Evolutionary conservation across 2,888 invertebrate genomes (phyloP), one percentile per base, ranked within the genome.

Genomic region (Polylopha cassiicola): DNA sequence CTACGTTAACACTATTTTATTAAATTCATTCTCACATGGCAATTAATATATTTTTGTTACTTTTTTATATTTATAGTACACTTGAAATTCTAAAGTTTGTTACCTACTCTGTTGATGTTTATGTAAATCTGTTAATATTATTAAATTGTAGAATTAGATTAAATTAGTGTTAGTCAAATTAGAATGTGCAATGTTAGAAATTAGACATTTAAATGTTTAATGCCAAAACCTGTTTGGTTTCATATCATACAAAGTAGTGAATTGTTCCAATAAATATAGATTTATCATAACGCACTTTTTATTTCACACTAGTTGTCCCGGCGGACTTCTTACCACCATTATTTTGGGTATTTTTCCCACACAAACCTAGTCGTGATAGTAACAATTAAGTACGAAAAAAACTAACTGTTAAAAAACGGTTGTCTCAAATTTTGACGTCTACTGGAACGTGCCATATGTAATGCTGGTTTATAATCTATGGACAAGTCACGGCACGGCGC

Each of bases 181-280:
- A 73, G 73, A 72, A 68, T 67, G 84, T 84, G 84, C 84, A 84
- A 84, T 84, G 70, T 79, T 81, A 82, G 79, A 52, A 59, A 49
- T 51, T 81, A 77, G 68, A 65, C 49, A 59, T 59, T 63, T 67
- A 63, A 66, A 70, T 67, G 65, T 68, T 73, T 68, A 73, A 75
- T 68, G 74, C 82, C 80, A 81, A 77, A 76, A 73, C 54, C 45
- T 65, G 61, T 70, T 81, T 81, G 77, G 82, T 72, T 71, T 74
- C 61, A 68, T 74, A 68, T 73, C 61, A 75, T 76, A 76, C 77
- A 78, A 76, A 78, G 71, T 82, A 84, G 81, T 75, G 65, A 81
- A 81, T 76, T 81, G 78, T 81, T 81, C 65, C 61, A 69, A 75
- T 74, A 61, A 73, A 76, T 69, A 70, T 67, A 65, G 65, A 62